Conservation (phyloP, 2,888 invertebrate genomes). For the Drosophila rubida region DNA sequence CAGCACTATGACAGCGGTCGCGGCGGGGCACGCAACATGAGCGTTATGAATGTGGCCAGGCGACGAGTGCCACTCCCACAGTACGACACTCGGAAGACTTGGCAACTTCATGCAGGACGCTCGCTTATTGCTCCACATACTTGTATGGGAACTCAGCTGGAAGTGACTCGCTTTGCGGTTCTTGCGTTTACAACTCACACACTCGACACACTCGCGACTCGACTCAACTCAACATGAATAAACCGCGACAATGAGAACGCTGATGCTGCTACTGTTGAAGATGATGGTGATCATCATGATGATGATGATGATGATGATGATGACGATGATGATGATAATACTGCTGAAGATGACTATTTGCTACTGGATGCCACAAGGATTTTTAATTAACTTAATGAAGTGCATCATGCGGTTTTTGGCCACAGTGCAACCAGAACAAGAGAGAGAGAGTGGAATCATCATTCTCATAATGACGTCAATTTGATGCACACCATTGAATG, state of each 20-base stretch:
- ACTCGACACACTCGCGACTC: conserved; percentile 22
- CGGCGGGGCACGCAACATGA: conserved; percentile 40
- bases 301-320: conserved; percentile 6
- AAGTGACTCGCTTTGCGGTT: conserved; percentile 73
- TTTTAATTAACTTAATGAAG: conserved; percentile 79
- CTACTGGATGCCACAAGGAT: conserved; percentile 43
- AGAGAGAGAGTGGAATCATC: conserved; percentile 21
- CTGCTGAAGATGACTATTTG: conserved; percentile 18
- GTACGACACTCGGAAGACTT: conserved; percentile 7
- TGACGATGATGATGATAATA: conserved; percentile 10
- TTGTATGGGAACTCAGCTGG: conserved; percentile 59
- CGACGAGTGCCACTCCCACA: conserved; percentile 4
- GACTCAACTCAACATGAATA: conserved; percentile 17
- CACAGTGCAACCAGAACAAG: conserved; percentile 24
- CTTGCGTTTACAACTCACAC: conserved; percentile 32
- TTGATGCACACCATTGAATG: conserved; percentile 19
- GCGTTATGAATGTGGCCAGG: conserved; percentile 59
- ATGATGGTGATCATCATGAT: no score
- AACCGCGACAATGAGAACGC: conserved; percentile 30
- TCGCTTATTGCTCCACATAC: conserved; percentile 30
- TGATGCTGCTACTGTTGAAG: background rate
- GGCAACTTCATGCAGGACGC: conserved; percentile 24
- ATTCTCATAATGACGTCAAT: conserved; percentile 24
- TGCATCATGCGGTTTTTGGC: conserved; percentile 71
- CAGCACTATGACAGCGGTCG: conserved; percentile 23